Base-by-base conservation (phyloP, 2,797 vertebrate genomes). In the Toxotes lorentzi region DNA sequence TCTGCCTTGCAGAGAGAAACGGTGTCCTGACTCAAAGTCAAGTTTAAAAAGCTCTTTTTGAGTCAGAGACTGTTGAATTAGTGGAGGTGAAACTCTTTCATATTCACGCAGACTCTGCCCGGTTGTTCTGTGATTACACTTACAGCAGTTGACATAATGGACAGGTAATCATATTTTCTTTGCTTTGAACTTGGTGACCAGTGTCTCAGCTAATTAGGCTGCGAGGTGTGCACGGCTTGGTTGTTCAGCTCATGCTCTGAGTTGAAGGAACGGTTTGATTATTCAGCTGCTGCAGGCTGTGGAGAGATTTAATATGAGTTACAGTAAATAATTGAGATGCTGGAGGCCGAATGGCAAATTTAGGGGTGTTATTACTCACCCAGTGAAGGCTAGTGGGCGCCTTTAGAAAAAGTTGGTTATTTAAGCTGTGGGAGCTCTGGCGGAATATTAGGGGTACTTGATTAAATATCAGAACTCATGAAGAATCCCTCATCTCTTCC, bases 261-360 rank as follows among this genome's bases (percentile, higher is more conserved):
- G 63, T 47, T 65, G 76, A 73, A 73, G 70, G 70, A 82, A 70
- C n/a, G 7, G 56, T 76, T 62, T 82, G 83, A 87, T 85, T 86
- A 87, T 89, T 82, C 54, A 58, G 62, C 50, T 12, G 69, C 86
- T 81, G 74, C 41, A 34, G 81, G 81, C 81, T 75, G 45, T 19
- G 61, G 43, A 60, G 50, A 23, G 83, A 76, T 83, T 79, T 88
- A 84, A 81, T 77, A 77, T 73, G 77, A 85, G 75, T 84, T 83
- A 68, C 27, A 72, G 80, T 87, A 82, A 89, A 90, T 91, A 83
- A 90, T 82, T 84, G 82, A 87, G 79, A 76, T 41, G 73, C 81
- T 78, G 64, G 70, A 81, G 84, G 81, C 86, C 63, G 73, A 75
- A 76, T 24, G 73, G 79, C 48, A 68, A 86, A 85, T 56, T 81